Percentiles rank a stretch among this genome's conserved stretches.
Conservation (phyloP, 2,797 vertebrate species). For the Ataeniobius toweri region DNA sequence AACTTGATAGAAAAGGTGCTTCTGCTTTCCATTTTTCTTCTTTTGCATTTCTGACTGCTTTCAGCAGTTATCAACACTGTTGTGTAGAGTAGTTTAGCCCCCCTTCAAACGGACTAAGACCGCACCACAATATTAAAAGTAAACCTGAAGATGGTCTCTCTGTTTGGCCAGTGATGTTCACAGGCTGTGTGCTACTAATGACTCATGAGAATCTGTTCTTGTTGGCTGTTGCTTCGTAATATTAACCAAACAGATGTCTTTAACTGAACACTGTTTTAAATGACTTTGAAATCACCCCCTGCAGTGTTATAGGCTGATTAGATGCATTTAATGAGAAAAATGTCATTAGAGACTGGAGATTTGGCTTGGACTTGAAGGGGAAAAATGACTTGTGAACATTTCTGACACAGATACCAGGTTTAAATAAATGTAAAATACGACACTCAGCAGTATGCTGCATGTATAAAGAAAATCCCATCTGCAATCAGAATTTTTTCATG, state of each 20-base stretch:
- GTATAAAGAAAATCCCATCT: background rate
- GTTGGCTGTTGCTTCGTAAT: background rate
- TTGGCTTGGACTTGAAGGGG: too few species aligned
- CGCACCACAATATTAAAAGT: background rate
- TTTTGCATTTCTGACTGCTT: slow-evolving; percentile 52
- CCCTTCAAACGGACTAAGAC: background rate
- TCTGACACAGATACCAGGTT: background rate
- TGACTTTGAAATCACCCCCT: background rate
- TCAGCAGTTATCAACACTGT: slow-evolving; percentile 34
- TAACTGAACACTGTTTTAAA: background rate
- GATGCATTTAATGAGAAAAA: background rate
- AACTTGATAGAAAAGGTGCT: slow-evolving; percentile 99
- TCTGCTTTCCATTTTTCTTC: slow-evolving; percentile 71
- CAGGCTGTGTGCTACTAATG: background rate
- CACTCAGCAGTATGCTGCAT: background rate
- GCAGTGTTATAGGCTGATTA: background rate
- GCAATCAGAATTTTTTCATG: background rate
- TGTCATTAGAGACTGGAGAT: background rate
- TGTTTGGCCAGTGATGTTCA: background rate
- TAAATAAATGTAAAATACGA: background rate
- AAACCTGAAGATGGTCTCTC: background rate
- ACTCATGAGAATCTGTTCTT: background rate
- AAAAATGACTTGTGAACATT: background rate
- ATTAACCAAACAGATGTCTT: background rate
- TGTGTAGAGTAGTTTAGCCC: background rate